Percentiles rank a stretch among this genome's conserved stretches.
Conservation (phyloP, 2,797 vertebrate species). For the Hippopotamyrus pictus region DNA sequence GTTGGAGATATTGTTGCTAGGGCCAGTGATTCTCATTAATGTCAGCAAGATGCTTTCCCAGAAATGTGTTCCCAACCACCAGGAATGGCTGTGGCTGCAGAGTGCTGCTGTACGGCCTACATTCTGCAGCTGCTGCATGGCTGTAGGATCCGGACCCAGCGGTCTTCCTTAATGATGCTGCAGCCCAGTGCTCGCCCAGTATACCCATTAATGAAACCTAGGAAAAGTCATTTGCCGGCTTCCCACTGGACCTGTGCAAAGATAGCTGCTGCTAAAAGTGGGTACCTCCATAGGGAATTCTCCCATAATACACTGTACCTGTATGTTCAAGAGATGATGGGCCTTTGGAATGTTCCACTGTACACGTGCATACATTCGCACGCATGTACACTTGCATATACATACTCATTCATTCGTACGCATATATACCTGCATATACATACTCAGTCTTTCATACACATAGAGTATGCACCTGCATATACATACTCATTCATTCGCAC, state of each 20-base stretch:
- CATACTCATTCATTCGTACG: not conserved
- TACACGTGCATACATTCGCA: not conserved
- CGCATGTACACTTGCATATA: not conserved
- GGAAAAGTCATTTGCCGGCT: not conserved
- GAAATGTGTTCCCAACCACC: not conserved
- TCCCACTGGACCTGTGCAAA: not conserved
- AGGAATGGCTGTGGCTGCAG: not conserved
- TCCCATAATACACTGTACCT: not conserved
- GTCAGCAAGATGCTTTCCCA: not conserved
- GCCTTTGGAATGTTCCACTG: not conserved
- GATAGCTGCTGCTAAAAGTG: not conserved
- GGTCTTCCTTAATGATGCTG: not conserved
- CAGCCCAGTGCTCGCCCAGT: not conserved
- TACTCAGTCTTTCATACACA: not conserved
- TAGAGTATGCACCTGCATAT: not conserved
- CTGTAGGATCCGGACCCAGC: not conserved
- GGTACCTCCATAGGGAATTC: not conserved
- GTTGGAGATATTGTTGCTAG: not conserved
- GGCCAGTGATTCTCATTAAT: not conserved
- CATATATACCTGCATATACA: not conserved
- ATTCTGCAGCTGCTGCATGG: not conserved
- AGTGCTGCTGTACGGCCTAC: not conserved
- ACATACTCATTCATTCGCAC: not conserved
- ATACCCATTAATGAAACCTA: not conserved
- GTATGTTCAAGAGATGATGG: not conserved